phyloP scores from a whole-genome alignment of 1,140 invertebrate species.

The Aphelinus certus region DNA sequence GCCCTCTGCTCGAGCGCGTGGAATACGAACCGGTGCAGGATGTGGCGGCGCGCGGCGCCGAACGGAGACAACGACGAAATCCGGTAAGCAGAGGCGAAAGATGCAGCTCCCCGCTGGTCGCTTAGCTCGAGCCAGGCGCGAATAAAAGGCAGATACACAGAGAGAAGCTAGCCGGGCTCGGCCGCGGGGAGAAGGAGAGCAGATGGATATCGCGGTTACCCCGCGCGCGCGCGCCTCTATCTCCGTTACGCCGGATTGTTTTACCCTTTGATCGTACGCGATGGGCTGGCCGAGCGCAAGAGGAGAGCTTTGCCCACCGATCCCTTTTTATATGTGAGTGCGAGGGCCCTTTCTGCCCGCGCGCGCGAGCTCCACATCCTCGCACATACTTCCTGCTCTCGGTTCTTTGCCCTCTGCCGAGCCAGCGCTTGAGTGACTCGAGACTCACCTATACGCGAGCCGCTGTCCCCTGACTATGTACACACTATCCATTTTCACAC shows the following conservation, averaged over 20 bases:
- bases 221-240: slow-evolving; percentile 43
- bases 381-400: too few species aligned
- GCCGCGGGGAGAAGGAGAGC: not conserved
- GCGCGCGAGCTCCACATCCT: too few species aligned
- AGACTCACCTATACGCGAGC: too few species aligned
- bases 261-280: slow-evolving; percentile 57
- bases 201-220: slow-evolving; percentile 60
- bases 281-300: slow-evolving; percentile 6
- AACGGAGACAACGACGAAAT: slow-evolving; percentile 43
- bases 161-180: not conserved
- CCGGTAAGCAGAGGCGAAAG: slow-evolving; percentile 53
- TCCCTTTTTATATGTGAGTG: slow-evolving; percentile 34
- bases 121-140: not conserved
- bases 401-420: too few species aligned
- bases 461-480: too few species aligned
- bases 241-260: slow-evolving; percentile 59
- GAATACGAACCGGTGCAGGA: slow-evolving; percentile 55
- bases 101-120: slow-evolving; percentile 1
- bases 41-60: slow-evolving; percentile 48
- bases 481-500: slow-evolving; percentile 13
- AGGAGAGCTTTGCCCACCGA: slow-evolving; percentile 46
- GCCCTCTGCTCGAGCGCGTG: not conserved
- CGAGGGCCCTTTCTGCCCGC: not conserved
- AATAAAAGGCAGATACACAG: not conserved
- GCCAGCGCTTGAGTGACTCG: too few species aligned